These are phyloP conservation scores for Radopholus similis DNA, from an alignment of 1,140 invertebrate genomes.

Conservation along the genomic window DNA sequence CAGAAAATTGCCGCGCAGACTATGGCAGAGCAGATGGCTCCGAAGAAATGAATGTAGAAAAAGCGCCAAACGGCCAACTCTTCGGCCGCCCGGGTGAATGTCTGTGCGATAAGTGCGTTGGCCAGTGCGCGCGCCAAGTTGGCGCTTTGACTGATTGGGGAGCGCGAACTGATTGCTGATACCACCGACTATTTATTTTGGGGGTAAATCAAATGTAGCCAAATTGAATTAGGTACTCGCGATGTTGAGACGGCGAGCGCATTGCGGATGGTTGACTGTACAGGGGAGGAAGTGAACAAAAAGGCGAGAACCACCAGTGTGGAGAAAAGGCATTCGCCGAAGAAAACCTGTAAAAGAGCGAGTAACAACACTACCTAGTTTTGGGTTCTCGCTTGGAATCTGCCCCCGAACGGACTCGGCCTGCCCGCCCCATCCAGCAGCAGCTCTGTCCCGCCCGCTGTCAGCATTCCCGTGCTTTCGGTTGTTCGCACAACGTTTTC, in stretches of 20 bases:
- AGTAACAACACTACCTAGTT: background rate
- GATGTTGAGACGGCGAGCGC: slow-evolving; percentile 13
- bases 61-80: slow-evolving; percentile 21
- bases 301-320: slow-evolving; percentile 12
- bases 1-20: slow-evolving; percentile 17
- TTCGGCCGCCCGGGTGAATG: slow-evolving; percentile 13
- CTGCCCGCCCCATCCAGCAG: no score
- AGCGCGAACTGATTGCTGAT: slow-evolving; percentile 10
- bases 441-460: no score
- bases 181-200: background rate
- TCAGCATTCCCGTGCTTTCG: no score
- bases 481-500: background rate
- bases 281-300: slow-evolving; percentile 2
- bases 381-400: slow-evolving; percentile 13
- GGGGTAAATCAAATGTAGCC: background rate
- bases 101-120: slow-evolving; percentile 24
- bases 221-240: slow-evolving; percentile 11
- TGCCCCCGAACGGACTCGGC: slow-evolving; percentile 5
- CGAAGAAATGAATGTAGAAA: slow-evolving; percentile 27
- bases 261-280: background rate
- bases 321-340: slow-evolving; percentile 15
- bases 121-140: slow-evolving; percentile 26
- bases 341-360: slow-evolving; percentile 9
- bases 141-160: slow-evolving; percentile 27
- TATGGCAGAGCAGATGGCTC: slow-evolving; percentile 11